Evolutionary conservation across 2,113 vertebrate genomes (phyloP), one percentile per base, ranked within the genome.

Genomic region (Actenoides lindsayi): DNA sequence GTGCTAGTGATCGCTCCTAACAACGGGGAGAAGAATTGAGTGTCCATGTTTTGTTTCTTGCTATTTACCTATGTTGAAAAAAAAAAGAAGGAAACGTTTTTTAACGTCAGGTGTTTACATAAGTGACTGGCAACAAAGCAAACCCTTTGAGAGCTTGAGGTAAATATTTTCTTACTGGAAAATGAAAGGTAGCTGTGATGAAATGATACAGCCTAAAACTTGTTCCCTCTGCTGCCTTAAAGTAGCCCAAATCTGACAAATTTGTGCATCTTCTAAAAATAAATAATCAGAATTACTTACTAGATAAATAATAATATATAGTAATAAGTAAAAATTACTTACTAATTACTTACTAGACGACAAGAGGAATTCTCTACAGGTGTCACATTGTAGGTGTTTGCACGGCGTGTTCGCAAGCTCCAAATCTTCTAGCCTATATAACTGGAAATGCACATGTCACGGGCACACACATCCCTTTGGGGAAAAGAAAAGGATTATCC

Each of bases 41-140:
- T 54, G 50, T 97, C 96, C 97, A 98, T 98, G 67, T 69, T 88
- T 70, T 82, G 63, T 10, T 82, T 83, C 78, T 77, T 93, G 93
- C 42, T 80, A 2, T 90, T 95, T 6, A 76, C 89, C 97, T 97
- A 18, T 8, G 16, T 20, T 13, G 19, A 44, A 84, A 23, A 28
- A 53, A 53, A 16, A 53, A 53, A 77, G 21, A 46, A 75, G 20
- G 5, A 44, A 56, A 39, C 2, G 0, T 17, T 37, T 48, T 59
- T 64, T 33, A 77, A 39, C 8, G 7, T 90, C 6, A 24, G 9
- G 2, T 13, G 9, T 57, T 88, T 16, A 50, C 0, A 0, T 1
- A 24, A 56, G 25, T 0, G 5, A 90, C 56, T 41, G 48, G 31
- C 13, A 83, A 78, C 25, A 62, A 73, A 69, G 48, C 5, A 60